These are phyloP conservation scores for Rostratula benghalensis DNA, from an alignment of 2,113 vertebrate species.

Conservation along the genomic window DNA sequence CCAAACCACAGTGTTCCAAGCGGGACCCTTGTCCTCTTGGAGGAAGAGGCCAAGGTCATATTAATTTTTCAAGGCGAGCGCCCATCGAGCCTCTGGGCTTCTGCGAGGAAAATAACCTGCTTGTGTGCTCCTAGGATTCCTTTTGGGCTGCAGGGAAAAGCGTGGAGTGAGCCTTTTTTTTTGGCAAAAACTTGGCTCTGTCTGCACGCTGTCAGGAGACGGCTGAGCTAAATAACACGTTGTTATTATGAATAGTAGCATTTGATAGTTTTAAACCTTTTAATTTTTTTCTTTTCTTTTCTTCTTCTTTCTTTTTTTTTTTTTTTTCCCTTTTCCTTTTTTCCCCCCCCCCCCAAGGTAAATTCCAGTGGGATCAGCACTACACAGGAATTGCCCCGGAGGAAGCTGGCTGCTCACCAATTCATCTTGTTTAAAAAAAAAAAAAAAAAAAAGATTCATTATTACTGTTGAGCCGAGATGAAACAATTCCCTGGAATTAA, in stretches of 20 bases:
- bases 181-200: background rate
- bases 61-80: background rate
- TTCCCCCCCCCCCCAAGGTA: constrained; percentile 18
- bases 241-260: background rate
- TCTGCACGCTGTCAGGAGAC: background rate
- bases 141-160: background rate
- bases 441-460: constrained; percentile 34
- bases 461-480: constrained; percentile 71
- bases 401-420: constrained; percentile 72
- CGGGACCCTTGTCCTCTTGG: background rate
- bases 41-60: background rate
- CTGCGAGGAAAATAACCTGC: background rate
- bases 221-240: background rate
- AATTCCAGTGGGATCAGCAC: constrained; percentile 65
- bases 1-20: fast-evolving
- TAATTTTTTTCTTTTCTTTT: background rate
- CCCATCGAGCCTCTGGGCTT: background rate
- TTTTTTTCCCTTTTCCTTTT: background rate
- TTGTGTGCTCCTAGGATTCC: background rate
- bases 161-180: background rate
- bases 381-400: constrained; percentile 58
- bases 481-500: constrained; percentile 77
- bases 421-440: constrained; percentile 59
- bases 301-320: background rate
- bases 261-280: background rate